These are phyloP conservation scores for Phrynosoma blainvillii DNA, from an alignment of 2,113 vertebrate genomes.

Conservation along the genomic window DNA sequence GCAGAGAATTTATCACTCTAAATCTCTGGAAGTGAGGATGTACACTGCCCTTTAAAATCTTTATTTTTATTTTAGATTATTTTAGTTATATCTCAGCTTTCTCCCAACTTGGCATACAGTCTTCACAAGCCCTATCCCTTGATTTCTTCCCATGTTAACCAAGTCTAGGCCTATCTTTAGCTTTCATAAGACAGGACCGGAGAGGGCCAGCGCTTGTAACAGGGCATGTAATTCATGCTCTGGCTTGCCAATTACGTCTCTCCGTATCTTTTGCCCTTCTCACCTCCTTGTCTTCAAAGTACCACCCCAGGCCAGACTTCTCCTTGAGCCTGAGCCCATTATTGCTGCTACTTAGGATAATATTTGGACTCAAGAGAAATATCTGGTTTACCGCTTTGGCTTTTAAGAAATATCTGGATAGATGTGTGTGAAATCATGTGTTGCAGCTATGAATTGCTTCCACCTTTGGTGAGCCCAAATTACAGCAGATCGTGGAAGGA, in stretches of 20 bases:
- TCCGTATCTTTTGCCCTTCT: not conserved
- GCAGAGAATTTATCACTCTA: too few species aligned
- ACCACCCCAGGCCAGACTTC: not conserved
- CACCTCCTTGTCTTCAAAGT: not conserved
- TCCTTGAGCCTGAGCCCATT: not conserved
- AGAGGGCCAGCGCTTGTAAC: not conserved
- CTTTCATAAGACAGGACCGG: not conserved
- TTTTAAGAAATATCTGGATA: not conserved
- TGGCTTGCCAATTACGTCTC: not conserved
- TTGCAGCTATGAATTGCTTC: not conserved
- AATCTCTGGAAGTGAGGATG: too few species aligned
- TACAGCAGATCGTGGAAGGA: not conserved
- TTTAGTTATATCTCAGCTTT: too few species aligned
- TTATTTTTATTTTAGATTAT: too few species aligned
- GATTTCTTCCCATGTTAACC: not conserved
- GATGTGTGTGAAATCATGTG: not conserved
- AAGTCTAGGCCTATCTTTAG: not conserved
- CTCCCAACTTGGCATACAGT: too few species aligned
- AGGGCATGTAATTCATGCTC: not conserved
- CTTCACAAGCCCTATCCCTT: too few species aligned
- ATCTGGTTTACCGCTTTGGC: not conserved
- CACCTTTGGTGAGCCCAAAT: not conserved
- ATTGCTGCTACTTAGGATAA: not conserved
- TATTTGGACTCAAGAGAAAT: not conserved
- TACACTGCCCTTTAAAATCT: too few species aligned